phyloP scores from a whole-genome alignment of 2,888 invertebrate species.

The Caenorhabditis virilis region DNA sequence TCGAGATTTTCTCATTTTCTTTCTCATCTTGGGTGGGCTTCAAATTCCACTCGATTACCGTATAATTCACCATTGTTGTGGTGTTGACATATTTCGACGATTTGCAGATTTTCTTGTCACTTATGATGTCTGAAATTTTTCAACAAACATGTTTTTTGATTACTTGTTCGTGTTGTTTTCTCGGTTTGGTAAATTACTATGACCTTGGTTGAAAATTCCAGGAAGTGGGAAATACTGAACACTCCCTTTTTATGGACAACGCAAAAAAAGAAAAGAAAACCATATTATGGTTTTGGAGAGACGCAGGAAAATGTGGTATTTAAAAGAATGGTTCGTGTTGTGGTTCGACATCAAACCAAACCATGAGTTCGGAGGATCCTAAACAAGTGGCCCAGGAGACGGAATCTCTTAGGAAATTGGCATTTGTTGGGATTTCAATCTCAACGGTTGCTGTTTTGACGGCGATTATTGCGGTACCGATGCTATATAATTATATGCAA shows the following conservation, averaged over 20 bases:
- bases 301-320: no score
- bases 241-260: no score
- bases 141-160: no score
- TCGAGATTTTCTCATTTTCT: conserved; percentile 18
- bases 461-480: conserved; percentile 51
- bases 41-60: conserved; percentile 28
- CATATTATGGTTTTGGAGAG: no score
- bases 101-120: conserved; percentile 20
- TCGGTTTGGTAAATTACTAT: no score
- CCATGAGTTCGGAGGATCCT: conserved; percentile 20
- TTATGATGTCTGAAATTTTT: conserved; percentile 6
- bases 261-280: no score
- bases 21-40: no score
- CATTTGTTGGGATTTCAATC: conserved; percentile 50
- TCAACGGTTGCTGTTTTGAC: conserved; percentile 52
- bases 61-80: conserved; percentile 31
- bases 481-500: conserved; percentile 58
- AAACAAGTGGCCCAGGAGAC: conserved; percentile 35
- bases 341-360: no score
- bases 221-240: no score
- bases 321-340: no score
- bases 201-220: no score
- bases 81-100: conserved; percentile 31
- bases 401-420: conserved; percentile 40
- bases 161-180: no score